Percentiles rank a stretch among this genome's conserved stretches.
These are phyloP conservation scores for Calephelis virginiensis DNA, from an alignment of 1,140 invertebrate species.

Conservation along the genomic window DNA sequence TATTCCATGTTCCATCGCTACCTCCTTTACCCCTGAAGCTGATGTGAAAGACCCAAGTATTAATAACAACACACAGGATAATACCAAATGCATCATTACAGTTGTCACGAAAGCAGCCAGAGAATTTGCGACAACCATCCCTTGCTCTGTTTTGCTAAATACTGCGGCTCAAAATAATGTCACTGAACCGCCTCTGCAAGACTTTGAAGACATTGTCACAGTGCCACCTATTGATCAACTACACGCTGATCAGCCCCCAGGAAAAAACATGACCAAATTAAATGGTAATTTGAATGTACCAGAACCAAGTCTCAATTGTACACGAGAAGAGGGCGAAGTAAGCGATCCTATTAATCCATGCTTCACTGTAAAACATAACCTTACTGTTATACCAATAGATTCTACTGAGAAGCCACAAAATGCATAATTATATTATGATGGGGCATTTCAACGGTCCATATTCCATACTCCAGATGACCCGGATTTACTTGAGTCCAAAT, in stretches of 20 bases:
- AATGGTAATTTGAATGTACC: constrained; percentile 27
- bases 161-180: constrained; percentile 70
- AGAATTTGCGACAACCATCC: constrained; percentile 73
- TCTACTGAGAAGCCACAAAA: constrained; percentile 28
- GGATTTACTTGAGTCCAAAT: no score
- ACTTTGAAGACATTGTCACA: constrained; percentile 25
- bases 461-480: no score
- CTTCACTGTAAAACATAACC: constrained; percentile 53
- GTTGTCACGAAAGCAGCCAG: constrained; percentile 62
- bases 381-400: constrained; percentile 59
- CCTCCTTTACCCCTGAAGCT: constrained; percentile 70
- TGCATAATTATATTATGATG: neutral
- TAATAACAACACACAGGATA: constrained; percentile 44
- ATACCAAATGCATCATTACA: constrained; percentile 69
- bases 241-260: constrained; percentile 40
- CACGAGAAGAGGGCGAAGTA: constrained; percentile 42
- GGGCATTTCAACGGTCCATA: no score
- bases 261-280: constrained; percentile 37
- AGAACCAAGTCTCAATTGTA: constrained; percentile 43
- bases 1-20: constrained; percentile 75
- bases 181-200: constrained; percentile 47
- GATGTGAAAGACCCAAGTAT: constrained; percentile 52
- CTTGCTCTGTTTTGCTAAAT: constrained; percentile 67
- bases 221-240: constrained; percentile 24
- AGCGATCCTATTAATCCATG: constrained; percentile 71